These are phyloP conservation scores for Zosterops borbonicus DNA, from an alignment of 2,113 vertebrate genomes.

Conservation along the genomic window DNA sequence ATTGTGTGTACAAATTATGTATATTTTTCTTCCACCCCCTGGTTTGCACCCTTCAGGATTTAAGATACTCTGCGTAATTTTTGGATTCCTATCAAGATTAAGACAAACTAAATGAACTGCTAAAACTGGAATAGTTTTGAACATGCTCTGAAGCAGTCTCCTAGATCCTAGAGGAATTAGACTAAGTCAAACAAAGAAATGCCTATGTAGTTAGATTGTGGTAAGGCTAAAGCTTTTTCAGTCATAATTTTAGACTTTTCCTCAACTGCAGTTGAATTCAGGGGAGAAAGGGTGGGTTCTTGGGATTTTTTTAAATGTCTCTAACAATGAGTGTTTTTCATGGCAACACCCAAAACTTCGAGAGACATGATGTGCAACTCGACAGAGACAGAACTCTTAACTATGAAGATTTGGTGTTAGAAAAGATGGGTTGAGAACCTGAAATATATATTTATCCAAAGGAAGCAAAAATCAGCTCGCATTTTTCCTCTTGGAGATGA, in stretches of 20 bases:
- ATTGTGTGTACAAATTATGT: background rate
- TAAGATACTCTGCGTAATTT: slow-evolving; percentile 3
- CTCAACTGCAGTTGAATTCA: background rate
- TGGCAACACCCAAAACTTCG: background rate
- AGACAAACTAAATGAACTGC: slow-evolving; percentile 28
- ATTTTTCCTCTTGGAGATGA: background rate
- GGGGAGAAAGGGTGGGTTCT: background rate
- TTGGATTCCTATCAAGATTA: background rate
- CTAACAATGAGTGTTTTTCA: background rate
- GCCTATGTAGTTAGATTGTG: slow-evolving; percentile 1
- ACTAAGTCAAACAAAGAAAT: slow-evolving; percentile 29
- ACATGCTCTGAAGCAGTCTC: background rate
- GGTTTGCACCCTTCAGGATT: background rate
- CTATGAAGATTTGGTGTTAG: background rate
- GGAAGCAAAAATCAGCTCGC: background rate
- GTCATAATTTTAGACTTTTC: background rate
- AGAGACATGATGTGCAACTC: background rate
- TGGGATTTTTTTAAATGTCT: background rate
- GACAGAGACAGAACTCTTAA: background rate
- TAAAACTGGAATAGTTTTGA: slow-evolving; percentile 31
- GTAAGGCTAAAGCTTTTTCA: background rate
- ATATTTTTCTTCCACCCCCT: background rate
- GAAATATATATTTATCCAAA: background rate
- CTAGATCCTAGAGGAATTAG: slow-evolving; percentile 2
- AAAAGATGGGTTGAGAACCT: background rate